phyloP scores from a whole-genome alignment of 1,140 invertebrate genomes.

The Saxidomus purpurata region DNA sequence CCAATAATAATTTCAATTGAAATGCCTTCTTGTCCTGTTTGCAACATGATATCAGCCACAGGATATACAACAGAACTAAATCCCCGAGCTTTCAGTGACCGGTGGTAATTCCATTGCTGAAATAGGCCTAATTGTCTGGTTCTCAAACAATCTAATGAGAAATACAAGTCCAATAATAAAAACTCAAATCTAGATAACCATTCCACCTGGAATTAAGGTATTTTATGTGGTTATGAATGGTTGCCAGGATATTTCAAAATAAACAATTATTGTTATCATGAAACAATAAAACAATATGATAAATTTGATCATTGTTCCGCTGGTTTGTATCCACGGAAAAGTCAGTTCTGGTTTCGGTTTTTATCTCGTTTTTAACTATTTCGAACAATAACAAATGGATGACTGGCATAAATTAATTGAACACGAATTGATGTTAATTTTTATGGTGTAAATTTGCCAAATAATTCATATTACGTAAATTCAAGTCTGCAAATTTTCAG shows the following conservation, averaged over 20 bases:
- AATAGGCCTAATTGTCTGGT: conserved; percentile 3
- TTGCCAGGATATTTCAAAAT: conserved; percentile 63
- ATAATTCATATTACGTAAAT: conserved; percentile 12
- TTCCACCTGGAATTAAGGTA: conserved; percentile 51
- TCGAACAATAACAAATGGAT: conserved; percentile 25
- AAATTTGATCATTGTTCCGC: conserved; percentile 59
- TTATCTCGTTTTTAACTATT: conserved; percentile 47
- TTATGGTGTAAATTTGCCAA: conserved; percentile 9
- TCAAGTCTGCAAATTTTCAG: neutral
- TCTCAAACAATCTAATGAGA: conserved; percentile 19
- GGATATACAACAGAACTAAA: too few relatives aligned
- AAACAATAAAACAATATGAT: conserved; percentile 62
- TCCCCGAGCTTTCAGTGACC: conserved; percentile 3
- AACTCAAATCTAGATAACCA: conserved; percentile 41
- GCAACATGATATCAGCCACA: too few relatives aligned
- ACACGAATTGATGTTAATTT: neutral
- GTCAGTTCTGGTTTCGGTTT: neutral
- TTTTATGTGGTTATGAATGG: conserved; percentile 36
- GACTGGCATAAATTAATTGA: conserved; percentile 35
- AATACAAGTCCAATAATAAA: conserved; percentile 33
- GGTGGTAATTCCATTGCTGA: neutral
- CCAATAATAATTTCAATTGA: too few relatives aligned
- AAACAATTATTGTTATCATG: conserved; percentile 67
- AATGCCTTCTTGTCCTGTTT: too few relatives aligned
- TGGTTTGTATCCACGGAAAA: conserved; percentile 22